phyloP scores from a whole-genome alignment of 2,113 vertebrate species.

The Passer montanus region DNA sequence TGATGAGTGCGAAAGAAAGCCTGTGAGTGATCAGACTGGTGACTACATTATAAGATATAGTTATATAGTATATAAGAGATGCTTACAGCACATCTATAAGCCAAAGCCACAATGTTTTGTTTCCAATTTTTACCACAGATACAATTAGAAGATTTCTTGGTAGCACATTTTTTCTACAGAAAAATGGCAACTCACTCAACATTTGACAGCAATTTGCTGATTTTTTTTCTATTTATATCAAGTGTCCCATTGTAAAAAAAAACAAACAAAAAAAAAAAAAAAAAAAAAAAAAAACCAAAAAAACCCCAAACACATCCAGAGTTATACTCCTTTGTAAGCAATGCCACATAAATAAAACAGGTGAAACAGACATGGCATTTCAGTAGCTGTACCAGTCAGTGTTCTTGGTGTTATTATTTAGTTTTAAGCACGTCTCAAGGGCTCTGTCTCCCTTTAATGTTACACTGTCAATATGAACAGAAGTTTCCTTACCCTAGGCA shows the following conservation, averaged over 20 bases:
- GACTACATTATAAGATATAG: background rate
- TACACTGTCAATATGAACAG: background rate
- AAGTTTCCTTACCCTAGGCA: background rate
- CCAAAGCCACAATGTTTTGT: background rate
- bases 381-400: background rate
- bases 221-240: background rate
- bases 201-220: background rate
- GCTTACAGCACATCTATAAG: background rate
- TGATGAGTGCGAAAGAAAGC: background rate
- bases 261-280: too few relatives aligned
- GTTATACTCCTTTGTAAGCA: background rate
- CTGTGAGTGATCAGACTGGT: background rate
- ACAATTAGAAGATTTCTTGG: background rate
- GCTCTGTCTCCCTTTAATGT: background rate
- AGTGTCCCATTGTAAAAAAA: background rate
- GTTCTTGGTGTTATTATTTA: background rate
- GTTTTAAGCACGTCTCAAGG: background rate
- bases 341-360: background rate
- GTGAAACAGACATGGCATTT: background rate
- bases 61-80: background rate
- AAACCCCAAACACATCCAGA: background rate
- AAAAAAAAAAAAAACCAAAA: too few relatives aligned
- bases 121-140: background rate
- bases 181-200: background rate
- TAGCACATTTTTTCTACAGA: background rate